A percentile compares a stretch with the other conserved stretches of the same genome.
These are phyloP conservation scores for Enteromius thamalakanensis DNA, from an alignment of 2,797 vertebrate species.

Conservation along the genomic window DNA sequence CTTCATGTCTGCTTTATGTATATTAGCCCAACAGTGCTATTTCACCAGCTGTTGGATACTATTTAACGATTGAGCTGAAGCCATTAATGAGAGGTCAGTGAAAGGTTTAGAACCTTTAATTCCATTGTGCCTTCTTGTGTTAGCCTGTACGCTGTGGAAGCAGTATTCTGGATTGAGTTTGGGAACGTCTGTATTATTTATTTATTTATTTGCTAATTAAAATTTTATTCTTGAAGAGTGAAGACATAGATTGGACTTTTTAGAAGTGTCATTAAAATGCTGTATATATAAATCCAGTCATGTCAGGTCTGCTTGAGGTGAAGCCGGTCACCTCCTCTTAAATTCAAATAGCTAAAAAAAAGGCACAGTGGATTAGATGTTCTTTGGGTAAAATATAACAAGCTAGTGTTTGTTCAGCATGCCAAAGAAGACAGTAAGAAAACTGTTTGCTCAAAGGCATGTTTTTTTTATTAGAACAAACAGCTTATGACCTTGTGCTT, in stretches of 20 bases:
- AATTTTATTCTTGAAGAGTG: not conserved
- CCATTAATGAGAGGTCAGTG: constrained; percentile 11
- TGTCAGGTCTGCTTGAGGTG: not conserved
- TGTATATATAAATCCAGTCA: not conserved
- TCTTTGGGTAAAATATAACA: not conserved
- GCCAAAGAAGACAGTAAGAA: not conserved
- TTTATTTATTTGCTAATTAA: not conserved
- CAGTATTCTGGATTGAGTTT: not conserved
- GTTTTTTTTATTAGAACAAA: constrained; percentile 21
- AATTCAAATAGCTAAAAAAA: constrained; percentile 8
- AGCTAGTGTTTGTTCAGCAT: not conserved
- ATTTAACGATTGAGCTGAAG: not conserved
- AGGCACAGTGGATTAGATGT: not conserved
- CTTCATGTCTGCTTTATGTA: not conserved
- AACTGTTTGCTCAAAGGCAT: constrained; percentile 6
- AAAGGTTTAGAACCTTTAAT: constrained; percentile 15
- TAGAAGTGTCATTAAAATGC: not conserved
- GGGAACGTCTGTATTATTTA: not conserved
- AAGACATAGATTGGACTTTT: not conserved
- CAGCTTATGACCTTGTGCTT: constrained; percentile 34
- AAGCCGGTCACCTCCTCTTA: not conserved
- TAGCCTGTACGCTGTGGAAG: not conserved
- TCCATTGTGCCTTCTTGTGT: not conserved
- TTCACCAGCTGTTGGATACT: constrained; percentile 15
- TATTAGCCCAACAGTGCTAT: not conserved